These are phyloP conservation scores for Dicranocentrus wangi DNA, from an alignment of 2,888 invertebrate genomes.

Conservation along the genomic window DNA sequence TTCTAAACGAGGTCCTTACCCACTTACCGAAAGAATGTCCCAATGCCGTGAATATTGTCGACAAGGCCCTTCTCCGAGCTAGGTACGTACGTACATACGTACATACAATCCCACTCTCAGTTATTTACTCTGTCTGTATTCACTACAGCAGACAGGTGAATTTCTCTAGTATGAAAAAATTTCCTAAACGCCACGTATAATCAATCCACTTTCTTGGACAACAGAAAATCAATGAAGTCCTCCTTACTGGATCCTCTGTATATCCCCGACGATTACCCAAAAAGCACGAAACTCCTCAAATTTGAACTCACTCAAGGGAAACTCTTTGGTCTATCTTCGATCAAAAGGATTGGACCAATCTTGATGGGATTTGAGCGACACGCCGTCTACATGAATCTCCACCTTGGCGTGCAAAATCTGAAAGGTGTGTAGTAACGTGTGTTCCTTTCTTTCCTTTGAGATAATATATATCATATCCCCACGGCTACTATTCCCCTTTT, in stretches of 20 bases:
- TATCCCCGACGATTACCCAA: slow-evolving; percentile 53
- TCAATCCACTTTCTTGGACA: too few species aligned
- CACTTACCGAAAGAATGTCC: slow-evolving; percentile 78
- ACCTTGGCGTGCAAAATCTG: slow-evolving; percentile 56
- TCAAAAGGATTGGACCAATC: slow-evolving; percentile 55
- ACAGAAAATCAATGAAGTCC: slow-evolving; percentile 57
- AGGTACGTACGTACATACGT: too few species aligned
- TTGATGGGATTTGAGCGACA: slow-evolving; percentile 57
- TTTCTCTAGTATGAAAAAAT: too few species aligned
- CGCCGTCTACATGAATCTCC: slow-evolving; percentile 53
- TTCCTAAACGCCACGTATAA: too few species aligned
- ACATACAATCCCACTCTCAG: too few species aligned
- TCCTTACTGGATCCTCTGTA: slow-evolving; percentile 47
- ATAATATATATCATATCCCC: background rate
- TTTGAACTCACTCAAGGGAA: slow-evolving; percentile 58
- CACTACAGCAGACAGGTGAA: too few species aligned
- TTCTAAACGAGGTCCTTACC: slow-evolving; percentile 19
- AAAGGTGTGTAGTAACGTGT: slow-evolving; percentile 29
- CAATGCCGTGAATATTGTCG: slow-evolving; percentile 88
- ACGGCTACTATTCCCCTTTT: too few species aligned
- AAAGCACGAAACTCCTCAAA: slow-evolving; percentile 49
- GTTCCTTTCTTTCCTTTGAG: background rate
- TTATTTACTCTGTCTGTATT: too few species aligned
- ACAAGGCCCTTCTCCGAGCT: slow-evolving; percentile 85
- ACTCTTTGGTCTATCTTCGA: slow-evolving; percentile 38